Conservation (phyloP, 2,113 vertebrate species). For the Vicugna pacos region DNA sequence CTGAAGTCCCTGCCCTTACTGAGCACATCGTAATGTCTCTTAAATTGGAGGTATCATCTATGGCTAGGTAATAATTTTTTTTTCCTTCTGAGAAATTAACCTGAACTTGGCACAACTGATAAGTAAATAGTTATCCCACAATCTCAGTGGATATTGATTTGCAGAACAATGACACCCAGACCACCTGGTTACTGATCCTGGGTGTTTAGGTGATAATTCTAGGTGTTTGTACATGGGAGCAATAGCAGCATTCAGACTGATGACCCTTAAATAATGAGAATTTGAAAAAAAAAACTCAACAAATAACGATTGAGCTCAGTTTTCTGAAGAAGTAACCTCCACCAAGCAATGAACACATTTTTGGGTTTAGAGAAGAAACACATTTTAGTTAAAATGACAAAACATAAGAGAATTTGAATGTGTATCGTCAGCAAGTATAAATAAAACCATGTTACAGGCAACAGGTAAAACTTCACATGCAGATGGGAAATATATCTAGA, state of each 20-base stretch:
- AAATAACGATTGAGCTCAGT: neutral
- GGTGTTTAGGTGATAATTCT: neutral
- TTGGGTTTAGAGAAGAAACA: neutral
- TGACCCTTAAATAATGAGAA: neutral
- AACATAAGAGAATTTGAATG: neutral
- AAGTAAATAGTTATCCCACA: neutral
- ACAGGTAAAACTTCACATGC: neutral
- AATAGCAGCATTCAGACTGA: neutral
- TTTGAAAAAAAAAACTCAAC: neutral
- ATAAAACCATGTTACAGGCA: neutral
- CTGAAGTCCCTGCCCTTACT: neutral
- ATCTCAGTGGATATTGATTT: conserved; percentile 5
- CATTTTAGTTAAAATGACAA: neutral
- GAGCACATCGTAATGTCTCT: neutral
- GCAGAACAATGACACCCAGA: neutral
- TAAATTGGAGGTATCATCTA: neutral
- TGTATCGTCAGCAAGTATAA: neutral
- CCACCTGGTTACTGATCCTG: neutral
- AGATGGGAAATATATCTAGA: neutral
- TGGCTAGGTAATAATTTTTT: neutral
- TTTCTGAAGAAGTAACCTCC: neutral
- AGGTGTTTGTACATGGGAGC: neutral
- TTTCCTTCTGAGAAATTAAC: neutral
- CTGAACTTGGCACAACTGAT: neutral
- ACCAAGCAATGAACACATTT: neutral